Percentiles rank a stretch among this genome's conserved stretches.
These are phyloP conservation scores for Gracilinanus agilis DNA, from an alignment of 2,113 vertebrate species.

Conservation along the genomic window DNA sequence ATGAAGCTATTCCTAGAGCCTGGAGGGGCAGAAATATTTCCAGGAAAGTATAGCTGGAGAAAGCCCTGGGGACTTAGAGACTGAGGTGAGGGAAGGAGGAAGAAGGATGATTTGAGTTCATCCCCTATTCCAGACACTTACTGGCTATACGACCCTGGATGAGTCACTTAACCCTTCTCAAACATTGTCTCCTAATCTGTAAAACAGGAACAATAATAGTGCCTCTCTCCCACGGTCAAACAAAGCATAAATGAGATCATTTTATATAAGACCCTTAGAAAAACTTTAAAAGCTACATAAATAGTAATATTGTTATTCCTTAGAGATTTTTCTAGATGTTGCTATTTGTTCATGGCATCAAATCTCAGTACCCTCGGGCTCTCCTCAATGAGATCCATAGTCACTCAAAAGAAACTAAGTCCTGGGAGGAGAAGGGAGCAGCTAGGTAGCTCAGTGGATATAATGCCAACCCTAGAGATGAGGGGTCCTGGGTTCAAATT, in stretches of 20 bases:
- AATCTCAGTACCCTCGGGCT: neutral
- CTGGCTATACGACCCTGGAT: neutral
- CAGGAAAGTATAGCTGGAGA: neutral
- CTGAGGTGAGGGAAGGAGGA: neutral
- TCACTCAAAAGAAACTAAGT: neutral
- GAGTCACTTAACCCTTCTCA: neutral
- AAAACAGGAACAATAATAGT: neutral
- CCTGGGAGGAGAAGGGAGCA: too few species aligned
- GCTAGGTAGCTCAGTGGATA: too few species aligned
- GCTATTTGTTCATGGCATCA: neutral
- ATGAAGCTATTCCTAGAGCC: neutral
- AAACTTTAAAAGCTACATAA: neutral
- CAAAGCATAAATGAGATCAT: neutral
- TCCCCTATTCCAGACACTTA: neutral
- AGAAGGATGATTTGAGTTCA: neutral
- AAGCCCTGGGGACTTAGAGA: neutral
- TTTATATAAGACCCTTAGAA: neutral
- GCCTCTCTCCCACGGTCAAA: neutral
- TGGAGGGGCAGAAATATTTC: neutral
- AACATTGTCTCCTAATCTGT: neutral
- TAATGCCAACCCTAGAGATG: too few species aligned
- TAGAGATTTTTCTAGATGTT: neutral
- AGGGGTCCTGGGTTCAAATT: too few species aligned
- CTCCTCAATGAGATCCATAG: neutral
- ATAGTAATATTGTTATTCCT: neutral